Percentiles rank a stretch among this genome's conserved stretches.
Conservation (phyloP, 1,140 invertebrate species). For the Yoshiicerus persimilis region DNA sequence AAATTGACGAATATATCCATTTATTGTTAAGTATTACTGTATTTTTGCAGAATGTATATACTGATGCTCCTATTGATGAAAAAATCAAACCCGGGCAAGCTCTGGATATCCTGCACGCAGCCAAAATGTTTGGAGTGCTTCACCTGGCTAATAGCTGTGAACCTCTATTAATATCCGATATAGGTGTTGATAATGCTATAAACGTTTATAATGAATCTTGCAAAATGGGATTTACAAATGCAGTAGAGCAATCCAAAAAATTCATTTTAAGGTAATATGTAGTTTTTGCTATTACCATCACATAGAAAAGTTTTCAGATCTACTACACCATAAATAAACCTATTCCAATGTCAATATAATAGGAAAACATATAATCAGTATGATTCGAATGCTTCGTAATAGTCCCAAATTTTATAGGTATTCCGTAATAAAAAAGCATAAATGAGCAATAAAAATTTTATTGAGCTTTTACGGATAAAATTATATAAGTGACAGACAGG, state of each 20-base stretch:
- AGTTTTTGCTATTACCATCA: too few species aligned
- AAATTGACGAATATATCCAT: too few species aligned
- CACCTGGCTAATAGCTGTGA: background rate
- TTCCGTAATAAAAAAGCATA: too few species aligned
- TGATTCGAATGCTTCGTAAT: background rate
- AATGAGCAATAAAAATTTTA: too few species aligned
- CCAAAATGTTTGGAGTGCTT: background rate
- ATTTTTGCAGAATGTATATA: background rate
- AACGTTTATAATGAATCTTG: background rate
- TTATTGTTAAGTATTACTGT: background rate
- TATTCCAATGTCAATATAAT: background rate
- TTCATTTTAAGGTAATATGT: background rate
- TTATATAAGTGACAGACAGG: too few species aligned
- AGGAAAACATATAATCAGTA: background rate
- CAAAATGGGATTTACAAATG: background rate
- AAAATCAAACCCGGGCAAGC: background rate
- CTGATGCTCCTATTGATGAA: background rate
- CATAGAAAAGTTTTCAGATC: too few species aligned
- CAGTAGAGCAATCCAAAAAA: background rate
- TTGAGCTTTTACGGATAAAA: too few species aligned
- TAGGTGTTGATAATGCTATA: background rate
- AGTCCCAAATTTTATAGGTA: background rate
- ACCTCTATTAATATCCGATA: background rate
- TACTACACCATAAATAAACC: too few species aligned
- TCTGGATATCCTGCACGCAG: background rate